A percentile compares a stretch with the other conserved stretches of the same genome.
phyloP scores from a whole-genome alignment of 2,113 vertebrate genomes.

The Uropsilus gracilis region DNA sequence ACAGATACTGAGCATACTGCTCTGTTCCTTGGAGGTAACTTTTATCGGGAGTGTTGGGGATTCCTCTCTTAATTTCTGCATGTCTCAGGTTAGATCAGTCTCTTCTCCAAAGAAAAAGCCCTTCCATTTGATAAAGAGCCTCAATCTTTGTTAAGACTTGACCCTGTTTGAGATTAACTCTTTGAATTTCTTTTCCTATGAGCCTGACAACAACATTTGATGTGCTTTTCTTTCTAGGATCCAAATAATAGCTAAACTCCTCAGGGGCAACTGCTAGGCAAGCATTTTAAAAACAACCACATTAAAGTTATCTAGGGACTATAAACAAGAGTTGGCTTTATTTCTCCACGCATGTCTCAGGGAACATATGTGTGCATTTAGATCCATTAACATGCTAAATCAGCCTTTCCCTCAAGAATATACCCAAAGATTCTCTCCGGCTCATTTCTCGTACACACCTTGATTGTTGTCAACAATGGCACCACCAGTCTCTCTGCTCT shows the following conservation, averaged over 20 bases:
- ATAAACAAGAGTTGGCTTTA: neutral
- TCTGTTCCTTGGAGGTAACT: neutral
- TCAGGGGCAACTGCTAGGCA: neutral
- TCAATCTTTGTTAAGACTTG: constrained; percentile 37
- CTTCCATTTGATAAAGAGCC: constrained; percentile 42
- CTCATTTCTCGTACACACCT: neutral
- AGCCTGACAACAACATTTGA: neutral
- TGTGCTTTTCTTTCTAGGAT: constrained; percentile 40
- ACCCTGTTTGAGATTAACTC: constrained; percentile 36
- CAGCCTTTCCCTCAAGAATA: neutral
- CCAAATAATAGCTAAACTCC: constrained; percentile 8
- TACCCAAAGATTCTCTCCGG: neutral
- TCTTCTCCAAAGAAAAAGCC: neutral
- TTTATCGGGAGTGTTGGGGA: neutral
- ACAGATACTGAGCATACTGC: neutral
- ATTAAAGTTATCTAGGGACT: neutral
- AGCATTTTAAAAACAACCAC: neutral
- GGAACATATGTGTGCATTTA: neutral
- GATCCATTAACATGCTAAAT: neutral
- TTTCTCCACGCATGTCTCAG: neutral
- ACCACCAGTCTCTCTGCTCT: neutral
- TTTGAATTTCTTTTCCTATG: constrained; percentile 45
- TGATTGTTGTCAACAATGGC: neutral
- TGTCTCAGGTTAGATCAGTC: neutral
- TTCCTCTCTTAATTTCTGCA: neutral